A percentile compares a stretch with the other conserved stretches of the same genome.
Evolutionary conservation across 2,888 invertebrate species (phyloP).

Genomic region (Thera obeliscata): DNA sequence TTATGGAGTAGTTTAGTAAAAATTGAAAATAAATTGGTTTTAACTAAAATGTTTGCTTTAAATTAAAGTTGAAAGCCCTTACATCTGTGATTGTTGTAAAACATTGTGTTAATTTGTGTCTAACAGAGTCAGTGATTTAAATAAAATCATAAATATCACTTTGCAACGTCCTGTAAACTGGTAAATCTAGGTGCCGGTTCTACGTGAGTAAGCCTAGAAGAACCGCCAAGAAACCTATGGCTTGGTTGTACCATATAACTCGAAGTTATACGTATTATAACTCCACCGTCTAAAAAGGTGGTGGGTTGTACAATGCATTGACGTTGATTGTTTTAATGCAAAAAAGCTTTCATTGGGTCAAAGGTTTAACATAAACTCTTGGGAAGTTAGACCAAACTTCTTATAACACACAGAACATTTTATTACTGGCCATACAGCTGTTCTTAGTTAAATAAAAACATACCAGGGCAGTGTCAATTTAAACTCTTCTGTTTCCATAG

Average conservation of each 20-base stretch:
- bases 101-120: not conserved
- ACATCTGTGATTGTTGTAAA: slow-evolving; percentile 27
- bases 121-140: not conserved
- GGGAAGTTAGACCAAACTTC: not conserved
- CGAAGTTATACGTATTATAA: no score
- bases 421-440: not conserved
- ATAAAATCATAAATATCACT: not conserved
- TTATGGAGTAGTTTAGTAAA: slow-evolving; percentile 17
- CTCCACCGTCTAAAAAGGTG: no score
- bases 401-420: not conserved
- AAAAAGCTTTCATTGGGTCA: no score
- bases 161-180: not conserved
- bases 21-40: not conserved
- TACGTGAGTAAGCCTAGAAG: not conserved
- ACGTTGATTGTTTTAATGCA: no score
- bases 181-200: not conserved
- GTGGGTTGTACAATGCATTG: no score
- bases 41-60: slow-evolving; percentile 4
- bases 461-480: not conserved
- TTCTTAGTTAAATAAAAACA: not conserved
- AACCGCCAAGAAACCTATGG: not conserved
- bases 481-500: not conserved
- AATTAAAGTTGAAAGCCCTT: slow-evolving; percentile 31
- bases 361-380: not conserved
- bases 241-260: not conserved